Conservation (phyloP, 2,113 vertebrate species). For the Australoheros scitulus region DNA sequence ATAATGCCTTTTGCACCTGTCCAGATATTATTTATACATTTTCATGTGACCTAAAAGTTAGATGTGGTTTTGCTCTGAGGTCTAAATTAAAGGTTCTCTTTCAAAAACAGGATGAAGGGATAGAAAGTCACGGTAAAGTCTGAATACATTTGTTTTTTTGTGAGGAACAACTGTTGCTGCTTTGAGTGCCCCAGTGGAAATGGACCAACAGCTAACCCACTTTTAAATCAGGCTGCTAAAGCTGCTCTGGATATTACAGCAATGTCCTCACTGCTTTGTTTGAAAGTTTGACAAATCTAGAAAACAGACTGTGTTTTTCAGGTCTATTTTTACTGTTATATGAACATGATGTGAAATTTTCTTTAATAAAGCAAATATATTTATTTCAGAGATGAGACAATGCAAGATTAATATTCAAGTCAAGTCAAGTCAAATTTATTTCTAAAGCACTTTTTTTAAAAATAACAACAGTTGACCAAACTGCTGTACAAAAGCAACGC, state of each 20-base stretch:
- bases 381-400: background rate
- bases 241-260: slow-evolving; percentile 25
- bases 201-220: slow-evolving; percentile 46
- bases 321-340: background rate
- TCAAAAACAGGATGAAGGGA: slow-evolving; percentile 25
- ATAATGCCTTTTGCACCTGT: slow-evolving; percentile 60
- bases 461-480: no score
- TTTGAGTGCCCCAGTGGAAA: background rate
- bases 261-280: background rate
- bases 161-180: slow-evolving; percentile 42
- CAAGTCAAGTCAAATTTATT: no score
- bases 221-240: slow-evolving; percentile 50
- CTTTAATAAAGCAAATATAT: background rate
- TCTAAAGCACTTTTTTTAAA: no score
- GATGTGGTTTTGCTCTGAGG: slow-evolving; percentile 39
- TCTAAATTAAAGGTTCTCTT: slow-evolving; percentile 58
- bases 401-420: background rate
- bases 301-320: background rate
- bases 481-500: no score
- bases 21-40: slow-evolving; percentile 26
- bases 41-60: slow-evolving; percentile 43
- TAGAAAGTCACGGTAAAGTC: background rate
- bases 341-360: background rate
- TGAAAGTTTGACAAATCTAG: background rate
- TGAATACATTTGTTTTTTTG: background rate